phyloP scores from a whole-genome alignment of 35 echinoderm and acorn worm species.

The Ptychodera flava region DNA sequence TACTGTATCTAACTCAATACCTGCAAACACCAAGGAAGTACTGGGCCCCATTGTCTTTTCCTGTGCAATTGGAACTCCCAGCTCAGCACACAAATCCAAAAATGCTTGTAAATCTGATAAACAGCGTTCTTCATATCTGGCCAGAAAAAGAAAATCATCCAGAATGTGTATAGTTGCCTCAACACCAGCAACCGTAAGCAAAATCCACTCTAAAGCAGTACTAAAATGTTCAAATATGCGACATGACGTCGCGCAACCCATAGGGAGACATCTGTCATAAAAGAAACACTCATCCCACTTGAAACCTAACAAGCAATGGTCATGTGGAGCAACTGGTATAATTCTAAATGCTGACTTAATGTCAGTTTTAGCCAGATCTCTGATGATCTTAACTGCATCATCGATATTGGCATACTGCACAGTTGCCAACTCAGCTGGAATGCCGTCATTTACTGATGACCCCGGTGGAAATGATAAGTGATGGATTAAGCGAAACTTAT shows the following conservation, averaged over 20 bases:
- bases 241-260: conserved; percentile 23
- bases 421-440: not conserved
- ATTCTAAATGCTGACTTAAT: conserved; percentile 42
- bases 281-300: not conserved
- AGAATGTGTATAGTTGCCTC: too few species aligned
- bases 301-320: conserved; percentile 36
- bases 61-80: too few species aligned
- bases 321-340: conserved; percentile 20
- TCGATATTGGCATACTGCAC: conserved; percentile 36
- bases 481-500: conserved; percentile 32
- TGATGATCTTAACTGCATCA: conserved; percentile 6
- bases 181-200: too few species aligned
- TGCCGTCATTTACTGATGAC: conserved; percentile 36
- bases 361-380: conserved; percentile 22
- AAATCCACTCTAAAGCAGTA: too few species aligned
- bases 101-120: too few species aligned
- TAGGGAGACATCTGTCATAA: conserved; percentile 24
- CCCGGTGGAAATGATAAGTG: conserved; percentile 35
- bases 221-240: conserved; percentile 29
- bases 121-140: too few species aligned
- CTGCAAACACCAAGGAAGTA: too few species aligned
- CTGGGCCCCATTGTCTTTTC: too few species aligned
- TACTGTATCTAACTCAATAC: too few species aligned
- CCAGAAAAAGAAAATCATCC: too few species aligned
- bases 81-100: too few species aligned